A percentile compares a stretch with the other conserved stretches of the same genome.
Conservation (phyloP, 2,888 invertebrate species). For the Latrodectus elegans region DNA sequence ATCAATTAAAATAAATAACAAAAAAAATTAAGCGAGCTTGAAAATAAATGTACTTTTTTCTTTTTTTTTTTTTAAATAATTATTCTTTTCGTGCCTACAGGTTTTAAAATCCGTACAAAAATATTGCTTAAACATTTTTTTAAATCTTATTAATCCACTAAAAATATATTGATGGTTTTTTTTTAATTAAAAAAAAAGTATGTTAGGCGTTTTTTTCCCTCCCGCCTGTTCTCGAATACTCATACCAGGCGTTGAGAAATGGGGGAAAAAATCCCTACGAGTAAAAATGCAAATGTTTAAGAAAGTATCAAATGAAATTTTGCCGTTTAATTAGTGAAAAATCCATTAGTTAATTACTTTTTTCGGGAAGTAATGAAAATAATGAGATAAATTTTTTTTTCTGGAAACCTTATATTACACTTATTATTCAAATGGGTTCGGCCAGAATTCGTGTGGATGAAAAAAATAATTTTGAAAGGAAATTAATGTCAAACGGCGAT, state of each 20-base stretch:
- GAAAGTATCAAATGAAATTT: conserved; percentile 16
- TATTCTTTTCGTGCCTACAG: too few species aligned
- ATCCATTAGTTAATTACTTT: conserved; percentile 63
- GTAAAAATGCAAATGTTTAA: not conserved
- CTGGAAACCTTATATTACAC: not conserved
- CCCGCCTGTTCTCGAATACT: too few species aligned
- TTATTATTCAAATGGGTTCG: not conserved
- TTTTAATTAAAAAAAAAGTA: too few species aligned
- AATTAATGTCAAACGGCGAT: conserved; percentile 14
- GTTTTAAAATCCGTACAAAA: too few species aligned
- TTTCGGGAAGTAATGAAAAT: conserved; percentile 54
- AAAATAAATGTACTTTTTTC: too few species aligned
- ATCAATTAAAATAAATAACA: too few species aligned
- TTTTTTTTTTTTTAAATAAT: too few species aligned
- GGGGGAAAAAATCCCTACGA: not conserved
- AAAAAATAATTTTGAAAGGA: not conserved
- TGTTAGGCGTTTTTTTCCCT: too few species aligned
- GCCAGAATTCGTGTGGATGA: not conserved
- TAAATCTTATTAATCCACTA: too few species aligned
- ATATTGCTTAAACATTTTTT: too few species aligned
- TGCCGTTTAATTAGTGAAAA: conserved; percentile 50
- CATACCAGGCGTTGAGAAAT: not conserved
- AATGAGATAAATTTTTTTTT: conserved; percentile 38
- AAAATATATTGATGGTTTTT: too few species aligned
- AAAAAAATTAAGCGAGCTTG: too few species aligned